These are phyloP conservation scores for Solen grandis DNA, from an alignment of 1,140 invertebrate genomes.

Conservation along the genomic window DNA sequence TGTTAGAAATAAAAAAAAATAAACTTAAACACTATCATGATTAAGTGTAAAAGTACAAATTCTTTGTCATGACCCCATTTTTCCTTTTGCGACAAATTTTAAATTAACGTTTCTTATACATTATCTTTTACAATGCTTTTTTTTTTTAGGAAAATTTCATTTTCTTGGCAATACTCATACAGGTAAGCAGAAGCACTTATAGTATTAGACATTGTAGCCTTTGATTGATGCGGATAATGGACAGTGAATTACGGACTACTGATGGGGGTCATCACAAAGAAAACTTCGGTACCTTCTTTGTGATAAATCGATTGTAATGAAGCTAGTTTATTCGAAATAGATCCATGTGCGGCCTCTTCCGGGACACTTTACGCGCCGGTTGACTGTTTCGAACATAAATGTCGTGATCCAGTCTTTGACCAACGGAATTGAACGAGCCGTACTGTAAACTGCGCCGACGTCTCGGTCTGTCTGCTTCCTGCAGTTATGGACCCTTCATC, in stretches of 20 bases:
- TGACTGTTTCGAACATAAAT: slow-evolving; percentile 3
- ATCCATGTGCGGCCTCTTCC: slow-evolving; percentile 9
- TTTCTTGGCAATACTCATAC: too few relatives aligned
- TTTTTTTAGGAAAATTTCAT: too few relatives aligned
- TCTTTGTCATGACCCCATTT: too few relatives aligned
- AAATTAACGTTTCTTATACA: too few relatives aligned
- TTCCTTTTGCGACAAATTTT: too few relatives aligned
- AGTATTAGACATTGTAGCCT: slow-evolving; percentile 8
- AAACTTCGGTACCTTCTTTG: neutral
- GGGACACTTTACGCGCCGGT: too few relatives aligned
- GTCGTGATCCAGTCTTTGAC: neutral
- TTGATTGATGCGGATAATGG: neutral
- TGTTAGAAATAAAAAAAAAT: too few relatives aligned
- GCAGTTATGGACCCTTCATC: slow-evolving; percentile 5
- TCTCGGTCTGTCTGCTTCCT: too few relatives aligned
- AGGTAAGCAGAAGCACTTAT: too few relatives aligned
- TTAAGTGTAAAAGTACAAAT: too few relatives aligned
- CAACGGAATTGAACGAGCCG: neutral
- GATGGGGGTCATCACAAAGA: neutral
- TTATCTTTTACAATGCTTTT: too few relatives aligned
- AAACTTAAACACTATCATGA: too few relatives aligned
- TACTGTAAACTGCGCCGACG: neutral
- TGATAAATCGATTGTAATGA: neutral
- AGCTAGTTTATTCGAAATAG: neutral
- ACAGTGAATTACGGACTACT: neutral